phyloP scores from a whole-genome alignment of 2,888 invertebrate species.

The Xestia ashworthii region DNA sequence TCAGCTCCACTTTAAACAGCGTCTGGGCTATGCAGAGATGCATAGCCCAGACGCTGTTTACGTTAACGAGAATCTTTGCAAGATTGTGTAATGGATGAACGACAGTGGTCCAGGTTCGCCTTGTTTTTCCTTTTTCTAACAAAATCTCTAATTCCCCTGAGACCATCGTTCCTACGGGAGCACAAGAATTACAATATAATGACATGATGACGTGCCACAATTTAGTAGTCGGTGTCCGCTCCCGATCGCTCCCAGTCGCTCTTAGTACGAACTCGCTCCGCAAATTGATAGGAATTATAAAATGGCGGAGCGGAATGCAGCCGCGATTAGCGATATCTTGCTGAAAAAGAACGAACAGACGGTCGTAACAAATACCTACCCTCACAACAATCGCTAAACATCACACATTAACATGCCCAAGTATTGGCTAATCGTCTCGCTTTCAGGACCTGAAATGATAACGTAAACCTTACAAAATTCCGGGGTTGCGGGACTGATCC shows the following conservation, averaged over 20 bases:
- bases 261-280: conserved; percentile 51
- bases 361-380: background rate
- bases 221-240: conserved; percentile 34
- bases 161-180: conserved; percentile 15
- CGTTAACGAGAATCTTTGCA: background rate
- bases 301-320: conserved; percentile 69
- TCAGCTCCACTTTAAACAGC: too few relatives aligned
- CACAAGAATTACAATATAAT: conserved; percentile 48
- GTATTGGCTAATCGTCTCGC: background rate
- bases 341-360: background rate
- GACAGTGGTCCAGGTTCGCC: background rate
- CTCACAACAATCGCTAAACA: background rate
- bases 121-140: conserved; percentile 2
- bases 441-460: background rate
- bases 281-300: conserved; percentile 79
- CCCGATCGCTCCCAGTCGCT: conserved; percentile 34
- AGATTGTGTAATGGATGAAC: background rate
- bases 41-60: too few relatives aligned
- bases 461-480: background rate
- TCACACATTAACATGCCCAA: background rate
- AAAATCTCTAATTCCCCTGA: conserved; percentile 8
- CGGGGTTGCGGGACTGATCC: too few relatives aligned
- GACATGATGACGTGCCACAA: conserved; percentile 52
- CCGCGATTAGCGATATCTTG: conserved; percentile 52
- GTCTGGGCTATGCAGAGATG: too few relatives aligned